A percentile compares a stretch with the other conserved stretches of the same genome.
These are phyloP conservation scores for Drosophila leontia DNA, from an alignment of 1,140 invertebrate genomes.

Conservation along the genomic window DNA sequence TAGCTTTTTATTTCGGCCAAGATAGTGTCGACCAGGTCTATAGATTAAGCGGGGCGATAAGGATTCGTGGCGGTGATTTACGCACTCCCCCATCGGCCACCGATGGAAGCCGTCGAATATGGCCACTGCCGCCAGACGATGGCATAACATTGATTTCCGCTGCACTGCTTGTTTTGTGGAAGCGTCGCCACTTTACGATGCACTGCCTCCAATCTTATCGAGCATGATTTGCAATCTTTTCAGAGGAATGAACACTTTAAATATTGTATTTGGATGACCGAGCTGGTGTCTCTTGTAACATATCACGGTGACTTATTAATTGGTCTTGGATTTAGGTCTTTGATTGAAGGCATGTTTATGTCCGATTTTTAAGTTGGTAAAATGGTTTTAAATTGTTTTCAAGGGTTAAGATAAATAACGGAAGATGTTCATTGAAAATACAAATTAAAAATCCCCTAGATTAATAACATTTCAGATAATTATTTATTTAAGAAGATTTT, in stretches of 20 bases:
- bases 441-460: too few species aligned
- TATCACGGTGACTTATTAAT: neutral
- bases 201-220: constrained; percentile 44
- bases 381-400: too few species aligned
- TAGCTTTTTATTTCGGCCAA: constrained; percentile 70
- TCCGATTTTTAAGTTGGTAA: too few species aligned
- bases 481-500: neutral
- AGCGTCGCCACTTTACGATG: constrained; percentile 12
- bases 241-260: neutral
- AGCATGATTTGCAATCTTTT: constrained; percentile 24
- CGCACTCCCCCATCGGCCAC: constrained; percentile 30
- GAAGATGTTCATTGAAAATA: too few species aligned
- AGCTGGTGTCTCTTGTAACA: neutral
- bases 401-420: too few species aligned
- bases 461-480: too few species aligned
- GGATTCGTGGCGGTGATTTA: constrained; percentile 57
- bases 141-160: constrained; percentile 18
- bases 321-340: neutral
- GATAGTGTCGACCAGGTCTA: constrained; percentile 54
- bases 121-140: constrained; percentile 20
- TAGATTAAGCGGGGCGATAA: constrained; percentile 68
- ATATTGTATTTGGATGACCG: neutral
- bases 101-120: constrained; percentile 23
- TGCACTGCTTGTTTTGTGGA: constrained; percentile 18
- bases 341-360: neutral